Evolutionary conservation across 2,113 vertebrate genomes (phyloP).

Genomic region (Mesitornis unicolor): DNA sequence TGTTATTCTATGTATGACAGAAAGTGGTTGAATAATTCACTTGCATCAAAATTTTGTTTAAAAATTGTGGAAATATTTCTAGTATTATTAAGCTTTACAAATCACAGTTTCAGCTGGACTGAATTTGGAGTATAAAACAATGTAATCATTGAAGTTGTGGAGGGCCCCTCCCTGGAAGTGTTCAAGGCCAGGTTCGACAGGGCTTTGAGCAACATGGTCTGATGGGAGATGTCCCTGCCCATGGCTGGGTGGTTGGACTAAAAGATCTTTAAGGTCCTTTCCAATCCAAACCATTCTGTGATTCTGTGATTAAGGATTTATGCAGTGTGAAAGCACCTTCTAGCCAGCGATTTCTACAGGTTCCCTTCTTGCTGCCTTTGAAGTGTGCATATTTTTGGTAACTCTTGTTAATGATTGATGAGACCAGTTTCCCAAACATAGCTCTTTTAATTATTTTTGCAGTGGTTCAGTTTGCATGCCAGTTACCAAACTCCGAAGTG

Average conservation of each 20-base stretch:
- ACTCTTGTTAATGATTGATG: not conserved
- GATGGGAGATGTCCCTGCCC: no score
- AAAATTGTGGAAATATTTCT: not conserved
- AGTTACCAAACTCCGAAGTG: not conserved
- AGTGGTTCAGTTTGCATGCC: not conserved
- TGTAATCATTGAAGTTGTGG: no score
- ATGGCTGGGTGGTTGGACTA: no score
- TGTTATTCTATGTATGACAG: not conserved
- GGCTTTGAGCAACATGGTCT: no score
- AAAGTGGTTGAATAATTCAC: not conserved
- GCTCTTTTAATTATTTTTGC: slow-evolving; percentile 3
- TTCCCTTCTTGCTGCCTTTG: not conserved
- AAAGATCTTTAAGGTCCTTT: no score
- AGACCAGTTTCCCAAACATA: not conserved
- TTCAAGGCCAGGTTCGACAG: no score
- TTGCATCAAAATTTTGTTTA: not conserved
- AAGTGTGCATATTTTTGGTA: not conserved
- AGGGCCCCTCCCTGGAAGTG: no score
- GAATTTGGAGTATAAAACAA: not conserved
- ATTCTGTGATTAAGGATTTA: not conserved
- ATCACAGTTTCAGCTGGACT: not conserved
- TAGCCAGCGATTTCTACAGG: not conserved
- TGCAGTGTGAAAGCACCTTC: not conserved
- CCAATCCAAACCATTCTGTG: no score
- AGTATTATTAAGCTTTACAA: not conserved